Percentiles rank a stretch among this genome's conserved stretches.
phyloP scores from a whole-genome alignment of 2,797 vertebrate species.

The Pristis pectinata region DNA sequence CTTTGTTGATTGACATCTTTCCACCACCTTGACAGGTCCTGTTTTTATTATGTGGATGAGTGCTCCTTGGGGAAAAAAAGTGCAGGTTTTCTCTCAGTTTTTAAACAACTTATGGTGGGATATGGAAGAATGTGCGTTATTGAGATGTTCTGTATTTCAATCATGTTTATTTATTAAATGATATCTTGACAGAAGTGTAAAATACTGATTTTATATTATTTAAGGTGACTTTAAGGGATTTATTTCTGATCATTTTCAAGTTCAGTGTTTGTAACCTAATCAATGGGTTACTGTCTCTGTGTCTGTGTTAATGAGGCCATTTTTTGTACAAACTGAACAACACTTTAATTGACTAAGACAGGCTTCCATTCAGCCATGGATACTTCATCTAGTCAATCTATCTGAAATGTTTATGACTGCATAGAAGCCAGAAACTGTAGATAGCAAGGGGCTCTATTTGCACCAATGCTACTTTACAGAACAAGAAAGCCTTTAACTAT shows the following conservation, averaged over 20 bases:
- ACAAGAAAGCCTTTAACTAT: neutral
- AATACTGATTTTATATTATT: neutral
- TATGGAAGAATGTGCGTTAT: no score
- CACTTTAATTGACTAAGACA: slow-evolving; percentile 33
- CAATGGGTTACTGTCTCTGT: neutral
- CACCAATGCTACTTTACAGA: neutral
- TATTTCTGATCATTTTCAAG: neutral
- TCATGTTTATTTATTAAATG: neutral
- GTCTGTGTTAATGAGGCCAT: neutral
- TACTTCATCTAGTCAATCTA: slow-evolving; percentile 12
- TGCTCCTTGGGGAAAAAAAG: neutral
- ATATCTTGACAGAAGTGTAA: neutral
- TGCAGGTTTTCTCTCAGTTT: neutral
- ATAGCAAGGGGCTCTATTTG: neutral
- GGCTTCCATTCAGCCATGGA: neutral
- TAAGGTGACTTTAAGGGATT: neutral
- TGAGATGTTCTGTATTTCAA: neutral
- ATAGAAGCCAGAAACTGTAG: slow-evolving; percentile 13
- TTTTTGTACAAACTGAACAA: neutral
- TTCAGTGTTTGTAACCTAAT: neutral
- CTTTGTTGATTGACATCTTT: neutral
- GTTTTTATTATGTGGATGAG: neutral
- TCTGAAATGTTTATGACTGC: slow-evolving; percentile 15
- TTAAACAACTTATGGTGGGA: neutral
- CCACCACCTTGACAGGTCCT: neutral